A percentile compares a stretch with the other conserved stretches of the same genome.
Conservation (phyloP, 2,888 invertebrate genomes). For the Ectemnius continuus region DNA sequence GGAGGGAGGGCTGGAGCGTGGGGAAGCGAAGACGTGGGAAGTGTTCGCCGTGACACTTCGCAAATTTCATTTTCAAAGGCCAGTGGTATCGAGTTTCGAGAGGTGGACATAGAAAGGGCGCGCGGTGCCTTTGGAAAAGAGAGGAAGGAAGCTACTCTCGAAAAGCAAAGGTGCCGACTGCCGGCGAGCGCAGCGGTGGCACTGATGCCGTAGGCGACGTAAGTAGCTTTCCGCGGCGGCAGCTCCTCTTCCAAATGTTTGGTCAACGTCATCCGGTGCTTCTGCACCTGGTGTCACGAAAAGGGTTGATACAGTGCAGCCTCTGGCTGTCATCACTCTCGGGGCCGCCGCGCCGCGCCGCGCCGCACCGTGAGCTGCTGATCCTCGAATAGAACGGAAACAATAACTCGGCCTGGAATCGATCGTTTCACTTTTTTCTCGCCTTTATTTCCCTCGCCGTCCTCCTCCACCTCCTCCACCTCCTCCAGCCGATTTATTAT, state of each 20-base stretch:
- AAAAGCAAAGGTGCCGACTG: conserved; percentile 63
- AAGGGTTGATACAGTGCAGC: conserved; percentile 54
- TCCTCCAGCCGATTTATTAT: too few species aligned
- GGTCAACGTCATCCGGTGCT: conserved; percentile 61
- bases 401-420: conserved; percentile 2
- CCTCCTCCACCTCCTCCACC: too few species aligned
- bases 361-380: conserved; percentile 30
- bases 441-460: neutral
- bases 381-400: conserved; percentile 7
- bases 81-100: conserved; percentile 44
- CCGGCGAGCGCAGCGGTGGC: too few species aligned
- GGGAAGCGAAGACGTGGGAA: neutral
- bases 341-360: conserved; percentile 15
- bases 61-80: conserved; percentile 13
- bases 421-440: neutral
- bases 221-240: conserved; percentile 47
- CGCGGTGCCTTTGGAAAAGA: conserved; percentile 62
- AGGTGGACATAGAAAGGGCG: conserved; percentile 9
- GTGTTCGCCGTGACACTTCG: conserved; percentile 9
- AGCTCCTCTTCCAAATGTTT: conserved; percentile 61
- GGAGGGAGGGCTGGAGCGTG: neutral
- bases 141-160: conserved; percentile 33
- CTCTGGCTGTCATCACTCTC: conserved; percentile 40
- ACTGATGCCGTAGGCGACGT: conserved; percentile 35
- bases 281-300: conserved; percentile 62